Percentiles rank a stretch among this genome's conserved stretches.
Evolutionary conservation across 2,113 vertebrate species (phyloP).

Genomic region (Orcinus orca): DNA sequence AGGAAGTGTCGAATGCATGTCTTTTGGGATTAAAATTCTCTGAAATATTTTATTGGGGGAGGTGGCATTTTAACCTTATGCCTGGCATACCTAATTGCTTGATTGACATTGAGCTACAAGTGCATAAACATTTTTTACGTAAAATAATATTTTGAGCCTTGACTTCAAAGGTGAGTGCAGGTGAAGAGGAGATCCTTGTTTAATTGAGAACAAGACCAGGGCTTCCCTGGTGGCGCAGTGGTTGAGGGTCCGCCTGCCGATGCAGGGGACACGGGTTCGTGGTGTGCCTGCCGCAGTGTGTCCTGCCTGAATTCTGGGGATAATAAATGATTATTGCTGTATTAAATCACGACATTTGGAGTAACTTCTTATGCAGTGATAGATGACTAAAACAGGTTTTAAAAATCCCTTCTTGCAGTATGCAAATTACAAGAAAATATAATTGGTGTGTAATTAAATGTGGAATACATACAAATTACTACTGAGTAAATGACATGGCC

Average conservation of each 20-base stretch:
- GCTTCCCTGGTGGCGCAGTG: too few species aligned
- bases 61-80: neutral
- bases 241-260: too few species aligned
- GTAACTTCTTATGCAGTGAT: neutral
- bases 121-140: neutral
- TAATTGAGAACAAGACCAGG: neutral
- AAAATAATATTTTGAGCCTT: neutral
- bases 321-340: too few species aligned
- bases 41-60: neutral
- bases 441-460: neutral
- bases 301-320: neutral
- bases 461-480: neutral
- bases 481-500: neutral
- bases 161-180: neutral
- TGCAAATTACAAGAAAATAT: neutral
- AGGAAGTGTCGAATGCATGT: neutral
- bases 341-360: neutral
- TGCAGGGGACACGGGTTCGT: too few species aligned
- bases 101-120: neutral
- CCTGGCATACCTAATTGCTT: neutral
- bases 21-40: neutral
- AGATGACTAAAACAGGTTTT: neutral
- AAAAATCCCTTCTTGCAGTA: neutral
- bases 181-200: neutral
- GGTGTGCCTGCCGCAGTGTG: rapidly evolving